phyloP scores from a whole-genome alignment of 2,888 invertebrate genomes.

The Leptinotarsa haldemani region DNA sequence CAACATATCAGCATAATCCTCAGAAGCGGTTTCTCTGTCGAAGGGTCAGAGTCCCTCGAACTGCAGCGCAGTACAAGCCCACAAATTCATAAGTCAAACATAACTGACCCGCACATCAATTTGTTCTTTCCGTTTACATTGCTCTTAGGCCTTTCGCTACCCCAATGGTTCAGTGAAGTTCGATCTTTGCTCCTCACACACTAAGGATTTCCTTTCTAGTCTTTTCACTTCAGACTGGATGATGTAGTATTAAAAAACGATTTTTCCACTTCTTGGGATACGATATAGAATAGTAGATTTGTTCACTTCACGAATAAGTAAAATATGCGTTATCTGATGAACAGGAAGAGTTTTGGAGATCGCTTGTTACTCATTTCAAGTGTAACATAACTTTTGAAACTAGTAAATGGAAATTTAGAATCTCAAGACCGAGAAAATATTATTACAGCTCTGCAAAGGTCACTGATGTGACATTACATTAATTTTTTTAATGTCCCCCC shows the following conservation, averaged over 20 bases:
- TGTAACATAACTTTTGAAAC: no score
- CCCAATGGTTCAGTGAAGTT: neutral
- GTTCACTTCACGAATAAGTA: no score
- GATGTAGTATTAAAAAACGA: neutral
- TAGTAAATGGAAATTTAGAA: no score
- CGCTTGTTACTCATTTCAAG: no score
- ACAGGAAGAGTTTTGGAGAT: no score
- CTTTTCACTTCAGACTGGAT: neutral
- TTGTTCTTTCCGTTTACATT: conserved; percentile 7
- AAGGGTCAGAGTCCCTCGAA: neutral
- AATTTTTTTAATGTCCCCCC: no score
- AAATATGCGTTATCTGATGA: no score
- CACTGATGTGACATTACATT: no score
- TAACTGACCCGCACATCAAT: conserved; percentile 32
- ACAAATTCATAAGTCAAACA: conserved; percentile 25
- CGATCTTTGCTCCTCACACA: neutral
- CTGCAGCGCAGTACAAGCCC: conserved; percentile 20
- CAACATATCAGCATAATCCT: no score
- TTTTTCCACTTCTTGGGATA: neutral
- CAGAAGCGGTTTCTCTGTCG: neutral
- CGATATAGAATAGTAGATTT: no score
- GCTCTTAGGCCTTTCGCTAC: neutral
- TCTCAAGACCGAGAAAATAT: no score
- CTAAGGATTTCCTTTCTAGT: conserved; percentile 1
- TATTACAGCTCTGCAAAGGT: no score